These are phyloP conservation scores for Rhinoraja longicauda DNA, from an alignment of 2,797 vertebrate species.

Conservation along the genomic window DNA sequence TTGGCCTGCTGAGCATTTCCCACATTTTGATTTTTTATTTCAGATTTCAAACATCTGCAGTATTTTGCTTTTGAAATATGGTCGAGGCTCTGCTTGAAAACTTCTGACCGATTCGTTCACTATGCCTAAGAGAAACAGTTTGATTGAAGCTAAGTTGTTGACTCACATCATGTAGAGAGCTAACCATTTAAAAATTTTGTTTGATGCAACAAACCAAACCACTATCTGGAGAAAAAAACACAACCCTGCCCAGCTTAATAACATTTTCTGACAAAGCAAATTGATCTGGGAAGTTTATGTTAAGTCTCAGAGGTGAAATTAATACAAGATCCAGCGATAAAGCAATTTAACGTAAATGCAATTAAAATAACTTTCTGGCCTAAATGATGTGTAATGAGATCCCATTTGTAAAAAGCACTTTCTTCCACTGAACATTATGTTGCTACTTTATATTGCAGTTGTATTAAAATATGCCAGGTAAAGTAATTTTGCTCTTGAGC, in stretches of 20 bases:
- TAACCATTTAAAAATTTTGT: background rate
- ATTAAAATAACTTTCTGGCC: background rate
- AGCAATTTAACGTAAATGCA: background rate
- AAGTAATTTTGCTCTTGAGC: background rate
- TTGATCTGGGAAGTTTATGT: background rate
- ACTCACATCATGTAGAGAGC: background rate
- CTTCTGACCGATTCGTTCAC: background rate
- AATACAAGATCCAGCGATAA: background rate
- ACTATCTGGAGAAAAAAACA: background rate
- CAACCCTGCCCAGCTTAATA: background rate
- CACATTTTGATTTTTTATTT: no score
- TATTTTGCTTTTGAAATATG: no score
- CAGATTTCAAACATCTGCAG: no score
- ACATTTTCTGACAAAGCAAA: constrained; percentile 3
- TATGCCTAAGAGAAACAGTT: background rate
- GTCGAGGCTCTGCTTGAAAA: background rate
- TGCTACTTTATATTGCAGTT: no score
- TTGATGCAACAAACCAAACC: background rate
- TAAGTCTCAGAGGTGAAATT: background rate
- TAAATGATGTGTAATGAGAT: background rate
- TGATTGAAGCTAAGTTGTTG: background rate
- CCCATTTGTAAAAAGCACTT: background rate
- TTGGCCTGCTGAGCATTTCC: no score
- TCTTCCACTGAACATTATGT: background rate
- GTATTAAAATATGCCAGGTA: background rate